phyloP scores from a whole-genome alignment of 2,888 invertebrate species.

The Sepioteuthis lessoniana region DNA sequence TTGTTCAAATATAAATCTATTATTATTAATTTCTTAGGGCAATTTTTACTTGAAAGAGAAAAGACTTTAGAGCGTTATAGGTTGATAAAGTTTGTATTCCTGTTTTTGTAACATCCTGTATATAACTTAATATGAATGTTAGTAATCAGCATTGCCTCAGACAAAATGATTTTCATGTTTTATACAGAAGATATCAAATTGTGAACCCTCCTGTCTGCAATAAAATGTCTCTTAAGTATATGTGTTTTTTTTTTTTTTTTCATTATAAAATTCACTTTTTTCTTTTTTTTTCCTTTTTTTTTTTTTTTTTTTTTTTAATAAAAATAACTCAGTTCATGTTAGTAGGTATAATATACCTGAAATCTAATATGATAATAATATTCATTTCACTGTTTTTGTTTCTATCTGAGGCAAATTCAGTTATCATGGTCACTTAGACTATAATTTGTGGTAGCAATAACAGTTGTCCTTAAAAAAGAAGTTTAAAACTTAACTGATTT shows the following conservation, averaged over 20 bases:
- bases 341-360: background rate
- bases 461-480: background rate
- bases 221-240: background rate
- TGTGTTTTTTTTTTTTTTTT: background rate
- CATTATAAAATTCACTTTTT: background rate
- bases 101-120: background rate
- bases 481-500: background rate
- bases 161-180: background rate
- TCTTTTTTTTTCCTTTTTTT: background rate
- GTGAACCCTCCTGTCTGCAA: background rate
- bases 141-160: background rate
- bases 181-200: background rate
- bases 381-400: background rate
- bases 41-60: background rate
- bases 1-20: background rate
- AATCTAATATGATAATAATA: background rate
- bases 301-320: background rate
- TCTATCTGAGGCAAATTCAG: background rate
- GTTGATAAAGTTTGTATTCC: background rate
- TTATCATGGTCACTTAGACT: background rate
- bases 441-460: background rate
- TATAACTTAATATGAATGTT: background rate
- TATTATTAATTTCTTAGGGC: background rate
- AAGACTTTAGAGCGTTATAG: background rate
- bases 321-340: background rate